phyloP scores from a whole-genome alignment of 2,113 vertebrate species.

The Coregonus clupeaformis region DNA sequence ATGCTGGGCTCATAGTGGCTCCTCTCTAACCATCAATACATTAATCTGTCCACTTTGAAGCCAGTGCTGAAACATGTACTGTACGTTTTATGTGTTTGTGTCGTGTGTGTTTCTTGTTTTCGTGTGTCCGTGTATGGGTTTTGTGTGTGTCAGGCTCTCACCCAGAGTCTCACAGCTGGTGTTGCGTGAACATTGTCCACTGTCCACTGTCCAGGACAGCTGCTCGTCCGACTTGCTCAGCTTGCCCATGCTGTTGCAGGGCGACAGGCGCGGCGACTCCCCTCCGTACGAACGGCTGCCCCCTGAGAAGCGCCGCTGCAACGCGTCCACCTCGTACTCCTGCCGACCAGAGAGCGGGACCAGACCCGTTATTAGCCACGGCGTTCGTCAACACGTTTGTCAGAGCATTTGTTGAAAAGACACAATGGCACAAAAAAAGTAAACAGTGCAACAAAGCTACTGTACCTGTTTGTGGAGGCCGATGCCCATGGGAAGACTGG shows the following conservation, averaged over 20 bases:
- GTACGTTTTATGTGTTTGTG: background rate
- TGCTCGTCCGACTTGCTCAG: conserved; percentile 97
- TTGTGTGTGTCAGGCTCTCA: conserved; percentile 55
- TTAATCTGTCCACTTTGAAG: background rate
- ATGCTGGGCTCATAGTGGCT: too few relatives aligned
- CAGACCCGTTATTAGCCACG: too few relatives aligned
- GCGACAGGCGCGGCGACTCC: conserved; percentile 92
- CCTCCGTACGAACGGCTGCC: conserved; percentile 94
- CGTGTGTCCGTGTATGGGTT: too few relatives aligned
- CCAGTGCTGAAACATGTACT: background rate
- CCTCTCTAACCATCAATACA: too few relatives aligned
- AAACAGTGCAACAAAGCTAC: too few relatives aligned
- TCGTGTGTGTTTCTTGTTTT: too few relatives aligned
- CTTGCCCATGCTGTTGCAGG: conserved; percentile 94
- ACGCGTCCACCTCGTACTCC: conserved; percentile 90
- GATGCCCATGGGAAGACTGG: conserved; percentile 24
- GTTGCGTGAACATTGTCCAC: conserved; percentile 95
- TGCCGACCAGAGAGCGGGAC: conserved; percentile 40
- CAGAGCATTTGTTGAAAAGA: too few relatives aligned
- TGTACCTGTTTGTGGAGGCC: conserved; percentile 18
- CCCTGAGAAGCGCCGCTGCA: conserved; percentile 90
- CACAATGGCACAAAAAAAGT: too few relatives aligned
- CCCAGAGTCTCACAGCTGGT: conserved; percentile 98
- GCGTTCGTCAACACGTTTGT: too few relatives aligned
- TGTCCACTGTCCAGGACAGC: conserved; percentile 95